Evolutionary conservation across 1,140 invertebrate genomes (phyloP).

Genomic region (Drosophila tsacasi): DNA sequence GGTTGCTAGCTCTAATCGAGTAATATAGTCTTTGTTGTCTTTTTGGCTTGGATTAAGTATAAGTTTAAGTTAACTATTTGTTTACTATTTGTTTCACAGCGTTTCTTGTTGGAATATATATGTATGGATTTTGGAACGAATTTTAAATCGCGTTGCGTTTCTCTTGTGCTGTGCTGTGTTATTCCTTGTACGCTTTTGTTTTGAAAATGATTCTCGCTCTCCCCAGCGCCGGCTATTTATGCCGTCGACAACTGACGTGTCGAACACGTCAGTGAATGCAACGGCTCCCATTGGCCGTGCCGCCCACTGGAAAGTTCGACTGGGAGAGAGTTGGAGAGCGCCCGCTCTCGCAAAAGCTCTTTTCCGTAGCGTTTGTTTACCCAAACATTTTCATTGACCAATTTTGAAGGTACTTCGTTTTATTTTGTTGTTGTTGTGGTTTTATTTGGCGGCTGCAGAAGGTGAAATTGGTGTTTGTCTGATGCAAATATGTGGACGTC

Average conservation of each 20-base stretch:
- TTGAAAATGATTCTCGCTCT: conserved; percentile 72
- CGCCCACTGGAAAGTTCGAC: conserved; percentile 14
- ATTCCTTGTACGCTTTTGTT: conserved; percentile 69
- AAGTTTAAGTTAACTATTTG: conserved; percentile 26
- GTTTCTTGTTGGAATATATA: conserved; percentile 30
- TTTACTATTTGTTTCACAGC: conserved; percentile 58
- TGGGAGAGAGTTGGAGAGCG: neutral
- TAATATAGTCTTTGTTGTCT: conserved; percentile 67
- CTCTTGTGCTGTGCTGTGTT: conserved; percentile 54
- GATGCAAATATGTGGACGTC: conserved; percentile 51
- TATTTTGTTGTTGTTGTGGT: conserved; percentile 6
- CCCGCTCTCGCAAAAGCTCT: conserved; percentile 3
- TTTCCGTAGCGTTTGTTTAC: conserved; percentile 32
- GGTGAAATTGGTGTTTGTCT: conserved; percentile 40
- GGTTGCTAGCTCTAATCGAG: conserved; percentile 32
- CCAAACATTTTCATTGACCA: conserved; percentile 35
- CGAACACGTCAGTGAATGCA: conserved; percentile 64
- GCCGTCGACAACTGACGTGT: conserved; percentile 64
- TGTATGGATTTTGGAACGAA: conserved; percentile 11
- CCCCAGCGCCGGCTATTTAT: conserved; percentile 64
- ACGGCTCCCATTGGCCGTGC: conserved; percentile 57
- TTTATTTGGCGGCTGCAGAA: conserved; percentile 7
- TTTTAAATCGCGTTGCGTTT: conserved; percentile 39
- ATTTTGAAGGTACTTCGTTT: neutral
- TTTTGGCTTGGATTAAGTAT: conserved; percentile 62